Base-by-base conservation (phyloP, 1,140 invertebrate genomes). In the Tetraneura akinire region DNA sequence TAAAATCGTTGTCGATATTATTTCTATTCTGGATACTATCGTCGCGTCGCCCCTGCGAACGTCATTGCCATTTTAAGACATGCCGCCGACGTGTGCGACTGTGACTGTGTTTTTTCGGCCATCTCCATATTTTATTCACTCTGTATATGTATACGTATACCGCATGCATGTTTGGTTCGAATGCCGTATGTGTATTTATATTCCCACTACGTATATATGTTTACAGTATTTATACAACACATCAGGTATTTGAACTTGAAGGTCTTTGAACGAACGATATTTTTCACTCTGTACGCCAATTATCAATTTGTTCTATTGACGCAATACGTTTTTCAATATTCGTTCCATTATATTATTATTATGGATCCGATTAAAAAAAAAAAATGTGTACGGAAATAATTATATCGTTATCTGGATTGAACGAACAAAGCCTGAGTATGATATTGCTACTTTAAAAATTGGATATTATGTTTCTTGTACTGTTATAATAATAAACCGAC, bases 1-100 rank as follows among this genome's bases (percentile, higher is more conserved):
- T n/a, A n/a, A n/a, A n/a, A n/a, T 78, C 80, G 51, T n/a, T n/a
- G 51, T 45, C 49, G 71, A 73, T 81, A 14, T 51, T 76, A 16
- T 62, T 64, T 66, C n/a, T 66, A 29, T n/a, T 71, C 8, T 37
- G 45, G 47, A 42, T 76, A 76, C 70, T 71, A 76, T 47, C 74
- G 74, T 29, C 32, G 23, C 74, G 11, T 51, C 47, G 74, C 11
- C 37, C 37, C 32, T 76, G 6, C 21, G 21, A 55, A 76, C n/a
- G 53, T 37, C 26, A 78, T 78, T 78, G 74, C 74, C 74, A 78
- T 78, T 78, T 78, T 78, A 78, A 78, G 74, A 78, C 74, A 78
- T 78, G 74, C 37, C 37, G 55, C 55, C n/a, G 74, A 32, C 42
- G 73, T 29, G 18, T 14, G 29, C 71, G 2, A 10, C n/a, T 32